Evolutionary conservation across 2,113 vertebrate species (phyloP).

Genomic region (Psephotus haematonotus): DNA sequence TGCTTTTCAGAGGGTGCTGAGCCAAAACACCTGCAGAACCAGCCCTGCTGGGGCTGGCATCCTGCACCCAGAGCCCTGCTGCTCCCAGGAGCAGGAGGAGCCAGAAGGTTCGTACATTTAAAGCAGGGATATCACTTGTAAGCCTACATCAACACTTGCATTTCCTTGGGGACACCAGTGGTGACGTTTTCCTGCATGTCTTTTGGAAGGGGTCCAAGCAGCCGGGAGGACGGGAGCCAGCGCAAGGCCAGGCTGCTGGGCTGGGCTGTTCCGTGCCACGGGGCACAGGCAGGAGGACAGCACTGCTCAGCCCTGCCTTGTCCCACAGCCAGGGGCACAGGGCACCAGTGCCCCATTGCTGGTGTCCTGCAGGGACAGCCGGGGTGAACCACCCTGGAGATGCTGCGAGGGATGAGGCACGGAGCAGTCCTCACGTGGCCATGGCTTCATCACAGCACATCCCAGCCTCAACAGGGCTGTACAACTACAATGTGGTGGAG

Average conservation of each 20-base stretch:
- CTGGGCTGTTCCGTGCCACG: background rate
- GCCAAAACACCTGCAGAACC: background rate
- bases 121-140: background rate
- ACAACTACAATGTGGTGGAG: background rate
- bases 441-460: background rate
- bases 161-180: background rate
- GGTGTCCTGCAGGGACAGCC: background rate
- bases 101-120: background rate
- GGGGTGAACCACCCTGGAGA: background rate
- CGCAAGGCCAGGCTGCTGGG: background rate
- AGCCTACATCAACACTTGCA: background rate
- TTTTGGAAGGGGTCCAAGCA: background rate
- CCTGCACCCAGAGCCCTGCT: accelerated
- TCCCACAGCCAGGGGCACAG: background rate
- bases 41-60: background rate
- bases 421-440: accelerated
- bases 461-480: background rate
- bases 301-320: background rate
- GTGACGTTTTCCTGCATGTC: background rate
- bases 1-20: background rate
- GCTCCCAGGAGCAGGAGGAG: background rate
- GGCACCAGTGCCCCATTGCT: background rate
- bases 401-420: background rate
- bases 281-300: background rate
- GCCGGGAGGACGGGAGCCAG: background rate